Evolutionary conservation across 2,888 invertebrate species (phyloP), one percentile per base, ranked within the genome.

Genomic region (Microdon myrmicae): DNA sequence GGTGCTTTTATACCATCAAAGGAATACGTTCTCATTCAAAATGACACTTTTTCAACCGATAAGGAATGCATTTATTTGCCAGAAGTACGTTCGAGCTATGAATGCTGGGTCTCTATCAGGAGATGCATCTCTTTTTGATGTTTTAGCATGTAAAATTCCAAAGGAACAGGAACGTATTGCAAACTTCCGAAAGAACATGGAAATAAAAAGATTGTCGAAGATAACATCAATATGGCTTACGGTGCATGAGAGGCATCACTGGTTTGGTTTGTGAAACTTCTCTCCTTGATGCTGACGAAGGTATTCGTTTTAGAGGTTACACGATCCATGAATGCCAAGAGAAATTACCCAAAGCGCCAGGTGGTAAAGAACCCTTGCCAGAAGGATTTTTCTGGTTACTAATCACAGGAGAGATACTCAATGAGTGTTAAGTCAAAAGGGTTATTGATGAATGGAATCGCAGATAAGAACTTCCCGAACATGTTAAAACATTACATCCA

Each of bases 361-460:
- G 54, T 10, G 56, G 66, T 4, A 79, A 80, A 26, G 90, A 94
- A 76, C 92, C 92, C 2, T 82, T 93, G 4, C 94, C 94, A 0
- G 94, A 94, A 80, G 94, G 90, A 73, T 83, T 93, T 8, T 94
- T 93, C 82, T 95, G 92, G 93, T 83, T 95, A 14, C 81, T 95
- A 47, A 83, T 89, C 68, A 93, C 94, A 53, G 94, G 94, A 5
- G 88, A 92, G 44, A 82, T 94, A 19, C 94, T 94, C 28, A 89
- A 82, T 22, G 85, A 89, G 6, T 86, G 85, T 37, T 92, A 94
- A 81, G 88, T 84, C 3, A 79, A 79, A 69, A 81, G 83, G 14
- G 69, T 90, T 25, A 87, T 87, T 8, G 83, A 86, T 76, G 87
- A 89, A 75, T 91, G 90, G 90, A 87, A 88, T 0, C 81, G 82